Evolutionary conservation across 2,888 invertebrate genomes (phyloP), one percentile per base, ranked within the genome.

Genomic region (Watsonalla cultraria): DNA sequence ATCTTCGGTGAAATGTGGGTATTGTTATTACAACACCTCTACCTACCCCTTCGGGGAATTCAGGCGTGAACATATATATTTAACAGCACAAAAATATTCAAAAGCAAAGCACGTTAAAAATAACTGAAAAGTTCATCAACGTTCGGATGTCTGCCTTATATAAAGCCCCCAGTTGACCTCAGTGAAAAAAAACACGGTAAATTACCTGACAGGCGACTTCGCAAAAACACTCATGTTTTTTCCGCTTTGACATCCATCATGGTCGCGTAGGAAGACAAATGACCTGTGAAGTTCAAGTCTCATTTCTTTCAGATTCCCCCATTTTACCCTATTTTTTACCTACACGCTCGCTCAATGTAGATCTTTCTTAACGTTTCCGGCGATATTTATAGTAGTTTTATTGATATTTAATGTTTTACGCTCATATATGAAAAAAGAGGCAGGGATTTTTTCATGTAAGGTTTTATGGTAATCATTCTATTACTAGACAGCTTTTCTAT

Each of bases 221-320:
- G 55, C 45, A 58, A 64, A 61, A 61, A 61, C 56, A 9, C 35
- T 58, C 66, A 57, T 68, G 67, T 72, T 76, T 76, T 74, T 64
- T 66, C 62, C 33, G 57, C 54, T 55, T 56, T 64, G 58, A 65
- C 72, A 72, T 76, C 72, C 60, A 73, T 76, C 73, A 73, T 68
- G 62, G 59, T 58, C 53, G 57, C 62, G 58, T 62, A 65, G 61
- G 57, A 66, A 72, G 72, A 77, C 66, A 76, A 77, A 76, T 74
- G 72, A 65, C 63, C 67, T 65, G 72, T 64, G 59, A 66, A 61
- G 62, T 65, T 70, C 62, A 64, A 64, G 62, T 56, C 52, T 49
- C 9, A 14, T 15, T 49, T 37, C 49, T 39, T 49, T 7, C 7
- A 37, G 14, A 37, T 49, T 13, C 7, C n/a, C 35, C 35, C n/a